Evolutionary conservation across 1,140 invertebrate species (phyloP).

Genomic region (Littorina saxatilis): DNA sequence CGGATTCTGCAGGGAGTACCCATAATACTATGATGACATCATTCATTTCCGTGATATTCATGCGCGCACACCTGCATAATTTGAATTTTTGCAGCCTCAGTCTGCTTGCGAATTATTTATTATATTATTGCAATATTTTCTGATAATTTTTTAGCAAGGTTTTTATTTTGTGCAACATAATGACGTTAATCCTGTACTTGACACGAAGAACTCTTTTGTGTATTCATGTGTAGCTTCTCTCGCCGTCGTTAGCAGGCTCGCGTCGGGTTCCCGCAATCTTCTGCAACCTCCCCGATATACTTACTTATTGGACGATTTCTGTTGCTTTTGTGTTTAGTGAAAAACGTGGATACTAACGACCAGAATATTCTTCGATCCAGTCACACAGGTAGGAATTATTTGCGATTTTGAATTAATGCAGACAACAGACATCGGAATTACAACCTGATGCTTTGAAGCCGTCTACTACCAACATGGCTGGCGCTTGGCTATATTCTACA

Average conservation of each 20-base stretch:
- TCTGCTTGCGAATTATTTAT: not conserved
- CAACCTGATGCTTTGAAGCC: constrained; percentile 45
- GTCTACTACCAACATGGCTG: constrained; percentile 53
- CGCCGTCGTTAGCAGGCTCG: constrained; percentile 49
- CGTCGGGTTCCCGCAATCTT: constrained; percentile 66
- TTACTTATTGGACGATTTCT: constrained; percentile 40
- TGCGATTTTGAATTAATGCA: not conserved
- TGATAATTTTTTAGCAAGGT: too few relatives aligned
- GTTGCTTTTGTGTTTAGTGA: constrained; percentile 30
- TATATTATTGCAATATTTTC: too few relatives aligned
- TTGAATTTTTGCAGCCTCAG: not conserved
- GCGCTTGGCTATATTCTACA: constrained; percentile 29
- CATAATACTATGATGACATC: constrained; percentile 42
- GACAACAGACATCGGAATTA: constrained; percentile 34
- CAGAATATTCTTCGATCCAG: constrained; percentile 37
- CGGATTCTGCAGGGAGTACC: constrained; percentile 28
- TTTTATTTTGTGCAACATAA: too few relatives aligned
- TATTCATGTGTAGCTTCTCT: constrained; percentile 28
- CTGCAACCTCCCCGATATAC: constrained; percentile 46
- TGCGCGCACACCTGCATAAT: constrained; percentile 32
- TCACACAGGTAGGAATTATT: constrained; percentile 43
- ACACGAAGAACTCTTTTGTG: constrained; percentile 35
- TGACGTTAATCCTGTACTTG: constrained; percentile 29
- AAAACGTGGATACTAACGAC: constrained; percentile 26
- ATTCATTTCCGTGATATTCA: constrained; percentile 38